Evolutionary conservation across 92 coral and sea anemone genomes (phyloP), one percentile per base, ranked within the genome.

Genomic region (Zoanthus sansibaricus): DNA sequence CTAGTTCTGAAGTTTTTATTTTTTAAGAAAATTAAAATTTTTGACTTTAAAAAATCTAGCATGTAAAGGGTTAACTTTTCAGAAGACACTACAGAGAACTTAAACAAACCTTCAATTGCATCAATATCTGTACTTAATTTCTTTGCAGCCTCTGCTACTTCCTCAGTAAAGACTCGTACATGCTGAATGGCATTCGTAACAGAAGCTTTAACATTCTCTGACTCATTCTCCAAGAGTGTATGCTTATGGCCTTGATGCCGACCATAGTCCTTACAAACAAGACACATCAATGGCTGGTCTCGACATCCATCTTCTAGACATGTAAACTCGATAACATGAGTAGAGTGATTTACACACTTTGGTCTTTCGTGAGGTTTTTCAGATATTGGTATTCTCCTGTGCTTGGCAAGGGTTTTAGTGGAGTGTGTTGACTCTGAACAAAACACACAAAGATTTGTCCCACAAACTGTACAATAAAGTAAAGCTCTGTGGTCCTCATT

Each of bases 231-330:
- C 54, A 97, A 88, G 67, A 97, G 90, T 55, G 98, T 94, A 69
- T 97, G 99, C 84, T 95, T 97, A 86, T 97, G 99, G 32, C 96
- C 96, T 79, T 95, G 95, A 73, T 97, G 99, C 87, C 94, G 85
- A 32, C 99, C 99, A 84, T 97, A 97, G 78, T 97, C 99, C 80
- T 95, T 96, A 37, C 99, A 97, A 66, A 97, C 94, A 84, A 97
- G 89, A 82, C 99, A 97, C 99, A 97, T 97, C 48, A 97, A 79
- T 33, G 99, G 96, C 56, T 92, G 91, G 71, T 93, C 98, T 55
- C 89, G 89, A 76, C 99, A 97, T 13, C 88, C 93, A 52, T 95
- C 99, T 82, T 97, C 99, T 15, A 96, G 85, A 71, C 99, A 97
- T 32, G 99, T 96, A 83, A 97, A 97, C 78, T 97, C 99, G 56